These are phyloP conservation scores for Amaurobius ferox DNA, from an alignment of 2,888 invertebrate genomes.

Conservation along the genomic window DNA sequence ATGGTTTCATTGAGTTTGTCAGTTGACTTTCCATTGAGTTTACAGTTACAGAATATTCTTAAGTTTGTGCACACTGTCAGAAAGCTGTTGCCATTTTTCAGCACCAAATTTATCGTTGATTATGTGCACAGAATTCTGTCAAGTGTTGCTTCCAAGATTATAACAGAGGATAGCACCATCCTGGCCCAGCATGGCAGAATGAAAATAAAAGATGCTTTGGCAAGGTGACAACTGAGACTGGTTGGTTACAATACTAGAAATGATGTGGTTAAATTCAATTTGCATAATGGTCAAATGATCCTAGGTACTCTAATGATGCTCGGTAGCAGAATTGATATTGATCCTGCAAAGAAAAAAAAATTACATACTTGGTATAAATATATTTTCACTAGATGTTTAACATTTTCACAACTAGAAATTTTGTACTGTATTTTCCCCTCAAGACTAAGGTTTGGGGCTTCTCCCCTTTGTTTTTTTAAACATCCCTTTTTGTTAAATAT, in stretches of 20 bases:
- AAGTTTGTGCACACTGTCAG: conserved; percentile 17
- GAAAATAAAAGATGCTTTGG: conserved; percentile 47
- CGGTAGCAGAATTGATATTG: conserved; percentile 99
- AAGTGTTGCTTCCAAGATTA: not conserved
- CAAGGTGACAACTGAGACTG: conserved; percentile 32
- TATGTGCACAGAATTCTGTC: not conserved
- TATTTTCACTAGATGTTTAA: too few relatives aligned
- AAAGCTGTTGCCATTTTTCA: conserved; percentile 26
- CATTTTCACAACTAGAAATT: too few relatives aligned
- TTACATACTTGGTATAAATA: too few relatives aligned
- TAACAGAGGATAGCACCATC: conserved; percentile 36
- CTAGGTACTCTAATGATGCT: conserved; percentile 98
- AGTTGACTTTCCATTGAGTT: conserved; percentile 19
- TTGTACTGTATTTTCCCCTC: too few relatives aligned
- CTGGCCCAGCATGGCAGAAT: conserved; percentile 28
- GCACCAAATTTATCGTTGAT: conserved; percentile 44
- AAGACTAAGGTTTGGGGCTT: too few relatives aligned
- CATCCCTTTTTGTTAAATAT: too few relatives aligned
- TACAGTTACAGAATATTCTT: conserved; percentile 10
- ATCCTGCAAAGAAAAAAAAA: conserved; percentile 81
- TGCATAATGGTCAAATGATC: conserved; percentile 94
- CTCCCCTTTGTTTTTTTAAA: too few relatives aligned
- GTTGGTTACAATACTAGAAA: not conserved
- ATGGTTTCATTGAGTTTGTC: conserved; percentile 14
- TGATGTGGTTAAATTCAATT: conserved; percentile 61